Conservation (phyloP, 2,113 vertebrate genomes). For the Hypocryptadius cinnamomeus region DNA sequence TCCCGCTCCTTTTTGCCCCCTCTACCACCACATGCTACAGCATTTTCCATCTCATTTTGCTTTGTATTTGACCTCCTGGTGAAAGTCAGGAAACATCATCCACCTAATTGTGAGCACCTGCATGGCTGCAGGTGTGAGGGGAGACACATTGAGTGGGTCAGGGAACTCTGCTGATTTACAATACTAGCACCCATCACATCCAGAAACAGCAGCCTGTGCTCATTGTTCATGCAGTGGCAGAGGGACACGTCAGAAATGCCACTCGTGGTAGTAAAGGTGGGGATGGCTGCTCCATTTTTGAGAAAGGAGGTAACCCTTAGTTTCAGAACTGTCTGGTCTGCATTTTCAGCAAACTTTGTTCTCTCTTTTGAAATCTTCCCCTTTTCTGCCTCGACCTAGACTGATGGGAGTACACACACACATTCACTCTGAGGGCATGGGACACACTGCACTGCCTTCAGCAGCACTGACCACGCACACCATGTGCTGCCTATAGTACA, state of each 20-base stretch:
- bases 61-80: conserved; percentile 22
- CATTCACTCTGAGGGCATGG: neutral
- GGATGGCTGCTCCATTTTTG: neutral
- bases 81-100: conserved; percentile 38
- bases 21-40: neutral
- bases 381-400: neutral
- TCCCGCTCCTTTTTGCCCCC: neutral
- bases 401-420: neutral
- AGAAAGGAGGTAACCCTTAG: neutral
- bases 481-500: neutral
- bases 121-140: neutral
- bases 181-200: neutral
- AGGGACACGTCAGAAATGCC: neutral
- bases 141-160: neutral
- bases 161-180: neutral
- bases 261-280: neutral
- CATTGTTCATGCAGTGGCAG: neutral
- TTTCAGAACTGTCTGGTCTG: neutral
- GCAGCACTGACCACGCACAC: neutral
- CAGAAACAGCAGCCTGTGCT: neutral
- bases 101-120: conserved; percentile 24
- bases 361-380: neutral
- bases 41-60: neutral
- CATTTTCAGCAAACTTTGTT: neutral
- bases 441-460: neutral